Conservation (phyloP, 53 echinoderm and acorn worm species). For the Temnopleurus reevesii region DNA sequence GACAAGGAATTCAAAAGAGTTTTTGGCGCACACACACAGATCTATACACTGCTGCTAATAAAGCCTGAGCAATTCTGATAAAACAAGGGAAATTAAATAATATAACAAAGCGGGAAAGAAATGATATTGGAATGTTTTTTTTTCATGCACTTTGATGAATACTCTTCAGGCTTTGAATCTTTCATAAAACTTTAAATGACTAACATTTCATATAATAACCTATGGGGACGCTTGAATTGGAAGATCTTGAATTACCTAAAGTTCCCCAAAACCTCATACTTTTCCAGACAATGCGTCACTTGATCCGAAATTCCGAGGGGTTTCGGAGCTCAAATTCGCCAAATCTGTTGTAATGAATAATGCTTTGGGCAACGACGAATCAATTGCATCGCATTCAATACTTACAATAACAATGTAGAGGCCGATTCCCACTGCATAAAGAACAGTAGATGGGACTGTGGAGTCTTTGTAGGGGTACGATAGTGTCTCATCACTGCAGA, state of each 20-base stretch:
- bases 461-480: slow-evolving; percentile 87
- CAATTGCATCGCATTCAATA: slow-evolving; percentile 25
- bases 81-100: too few species aligned
- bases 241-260: not conserved
- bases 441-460: slow-evolving; percentile 73
- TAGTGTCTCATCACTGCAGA: slow-evolving; percentile 84
- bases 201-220: not conserved
- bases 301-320: not conserved
- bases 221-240: not conserved
- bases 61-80: too few species aligned
- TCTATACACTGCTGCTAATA: too few species aligned
- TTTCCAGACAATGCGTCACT: not conserved
- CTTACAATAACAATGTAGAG: slow-evolving; percentile 81
- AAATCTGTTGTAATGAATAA: slow-evolving; percentile 17
- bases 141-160: too few species aligned
- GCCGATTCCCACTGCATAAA: slow-evolving; percentile 85
- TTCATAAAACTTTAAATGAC: not conserved
- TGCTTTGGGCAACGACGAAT: not conserved
- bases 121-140: too few species aligned
- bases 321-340: not conserved
- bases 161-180: not conserved
- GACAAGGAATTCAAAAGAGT: too few species aligned
- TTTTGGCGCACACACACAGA: too few species aligned
- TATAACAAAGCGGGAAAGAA: too few species aligned
- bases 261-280: not conserved